phyloP scores from a whole-genome alignment of 2,113 vertebrate species.

The Mustela lutreola region DNA sequence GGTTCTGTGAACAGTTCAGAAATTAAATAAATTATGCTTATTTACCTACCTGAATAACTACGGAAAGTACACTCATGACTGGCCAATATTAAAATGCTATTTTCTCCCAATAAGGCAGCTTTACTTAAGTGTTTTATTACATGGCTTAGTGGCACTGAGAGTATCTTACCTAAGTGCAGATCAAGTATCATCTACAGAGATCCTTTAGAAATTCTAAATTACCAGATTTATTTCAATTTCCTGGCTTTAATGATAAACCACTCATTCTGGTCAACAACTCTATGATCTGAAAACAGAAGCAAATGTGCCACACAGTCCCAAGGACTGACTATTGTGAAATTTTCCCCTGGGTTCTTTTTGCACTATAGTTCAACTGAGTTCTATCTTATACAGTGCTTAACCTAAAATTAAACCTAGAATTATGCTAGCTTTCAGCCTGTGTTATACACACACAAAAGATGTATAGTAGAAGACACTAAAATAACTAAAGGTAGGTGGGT shows the following conservation, averaged over 20 bases:
- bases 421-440: background rate
- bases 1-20: background rate
- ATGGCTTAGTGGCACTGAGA: background rate
- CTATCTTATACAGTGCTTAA: background rate
- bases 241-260: background rate
- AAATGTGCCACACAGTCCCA: background rate
- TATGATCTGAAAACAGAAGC: slow-evolving; percentile 42
- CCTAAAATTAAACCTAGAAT: slow-evolving; percentile 24
- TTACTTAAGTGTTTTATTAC: background rate
- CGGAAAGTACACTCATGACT: background rate
- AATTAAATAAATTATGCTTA: background rate
- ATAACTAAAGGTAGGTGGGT: background rate
- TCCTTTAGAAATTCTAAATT: background rate
- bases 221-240: slow-evolving; percentile 13
- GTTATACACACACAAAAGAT: background rate
- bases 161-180: background rate
- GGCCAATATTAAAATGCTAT: background rate
- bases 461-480: background rate
- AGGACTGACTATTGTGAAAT: background rate
- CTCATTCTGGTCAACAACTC: background rate
- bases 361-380: background rate
- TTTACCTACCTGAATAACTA: background rate
- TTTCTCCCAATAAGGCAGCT: background rate
- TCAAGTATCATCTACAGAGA: background rate
- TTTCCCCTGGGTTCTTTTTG: background rate